Evolutionary conservation across 2,888 invertebrate species (phyloP).

Genomic region (Hirudinaria manillensis): DNA sequence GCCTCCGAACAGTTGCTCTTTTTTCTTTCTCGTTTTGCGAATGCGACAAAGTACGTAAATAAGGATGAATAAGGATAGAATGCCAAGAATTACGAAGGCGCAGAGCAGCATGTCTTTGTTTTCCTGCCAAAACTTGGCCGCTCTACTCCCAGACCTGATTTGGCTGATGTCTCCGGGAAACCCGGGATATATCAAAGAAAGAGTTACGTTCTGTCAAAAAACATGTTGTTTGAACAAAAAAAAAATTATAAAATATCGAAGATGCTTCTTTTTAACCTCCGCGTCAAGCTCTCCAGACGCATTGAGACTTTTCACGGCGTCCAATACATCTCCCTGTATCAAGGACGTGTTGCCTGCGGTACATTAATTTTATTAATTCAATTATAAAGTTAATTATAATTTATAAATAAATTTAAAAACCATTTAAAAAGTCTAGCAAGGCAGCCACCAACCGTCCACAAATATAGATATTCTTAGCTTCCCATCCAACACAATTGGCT

Average conservation of each 20-base stretch:
- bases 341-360: not conserved
- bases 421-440: not conserved
- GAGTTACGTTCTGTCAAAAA: constrained; percentile 9
- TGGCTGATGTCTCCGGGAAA: constrained; percentile 4
- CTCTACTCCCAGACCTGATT: not conserved
- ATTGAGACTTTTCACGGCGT: constrained; percentile 1
- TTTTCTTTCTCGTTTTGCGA: constrained; percentile 1
- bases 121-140: constrained; percentile 1
- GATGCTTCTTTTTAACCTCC: not conserved
- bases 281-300: not conserved
- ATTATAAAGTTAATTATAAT: not conserved
- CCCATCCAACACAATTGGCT: not conserved
- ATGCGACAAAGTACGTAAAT: not conserved
- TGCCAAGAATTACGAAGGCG: not conserved
- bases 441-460: not conserved
- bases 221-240: too few species aligned
- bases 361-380: too few species aligned
- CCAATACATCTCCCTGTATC: not conserved
- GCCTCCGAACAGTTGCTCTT: not conserved
- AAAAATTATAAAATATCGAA: not conserved
- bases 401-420: not conserved
- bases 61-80: not conserved
- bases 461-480: not conserved
- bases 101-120: constrained; percentile 7
- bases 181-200: not conserved